Conservation (phyloP, 2,888 invertebrate genomes). For the Ormyrus labotus region DNA sequence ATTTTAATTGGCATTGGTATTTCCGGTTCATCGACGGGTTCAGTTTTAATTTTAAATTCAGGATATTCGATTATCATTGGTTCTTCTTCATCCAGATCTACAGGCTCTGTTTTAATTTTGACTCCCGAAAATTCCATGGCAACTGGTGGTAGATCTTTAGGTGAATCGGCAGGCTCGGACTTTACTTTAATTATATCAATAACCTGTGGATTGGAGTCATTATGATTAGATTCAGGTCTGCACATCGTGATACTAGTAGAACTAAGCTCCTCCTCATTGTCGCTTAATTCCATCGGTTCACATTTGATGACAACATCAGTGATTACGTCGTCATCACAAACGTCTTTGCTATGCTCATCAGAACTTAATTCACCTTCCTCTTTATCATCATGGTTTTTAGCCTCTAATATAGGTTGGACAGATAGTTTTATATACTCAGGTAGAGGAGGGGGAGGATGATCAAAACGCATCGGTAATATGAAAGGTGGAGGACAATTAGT, state of each 20-base stretch:
- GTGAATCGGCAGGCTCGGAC: too few relatives aligned
- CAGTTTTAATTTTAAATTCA: neutral
- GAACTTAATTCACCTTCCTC: conserved; percentile 48
- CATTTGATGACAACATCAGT: neutral
- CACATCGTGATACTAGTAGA: too few relatives aligned
- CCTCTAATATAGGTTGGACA: too few relatives aligned
- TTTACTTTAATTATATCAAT: too few relatives aligned
- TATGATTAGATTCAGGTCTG: neutral
- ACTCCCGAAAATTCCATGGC: too few relatives aligned
- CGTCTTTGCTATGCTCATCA: neutral
- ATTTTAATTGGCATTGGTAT: neutral
- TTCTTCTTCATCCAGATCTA: too few relatives aligned
- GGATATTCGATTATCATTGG: too few relatives aligned
- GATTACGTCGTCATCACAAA: too few relatives aligned
- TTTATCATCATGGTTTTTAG: neutral
- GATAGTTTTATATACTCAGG: neutral
- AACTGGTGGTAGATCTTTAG: too few relatives aligned
- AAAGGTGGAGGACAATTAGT: neutral
- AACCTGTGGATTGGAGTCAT: neutral
- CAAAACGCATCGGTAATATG: neutral
- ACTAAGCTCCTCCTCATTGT: neutral
- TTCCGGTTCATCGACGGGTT: neutral
- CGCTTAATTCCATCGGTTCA: conserved; percentile 18
- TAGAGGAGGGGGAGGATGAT: neutral
- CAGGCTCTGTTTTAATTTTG: too few relatives aligned